Base-by-base conservation (phyloP, 2,113 vertebrate species). In the Malurus elegans region DNA sequence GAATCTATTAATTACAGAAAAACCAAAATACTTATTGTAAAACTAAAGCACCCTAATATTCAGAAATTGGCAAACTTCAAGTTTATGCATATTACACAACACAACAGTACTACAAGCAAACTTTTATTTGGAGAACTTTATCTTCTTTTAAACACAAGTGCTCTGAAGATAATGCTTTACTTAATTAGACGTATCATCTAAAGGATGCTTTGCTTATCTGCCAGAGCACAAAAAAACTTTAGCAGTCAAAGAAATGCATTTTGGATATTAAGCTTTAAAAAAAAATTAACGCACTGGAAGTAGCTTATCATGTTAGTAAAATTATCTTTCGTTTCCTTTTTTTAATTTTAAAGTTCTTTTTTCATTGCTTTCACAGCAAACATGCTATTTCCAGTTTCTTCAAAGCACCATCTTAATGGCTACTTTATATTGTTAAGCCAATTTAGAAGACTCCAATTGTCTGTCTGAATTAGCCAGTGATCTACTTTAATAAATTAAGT, bases 1-100 rank as follows among this genome's bases (percentile, higher is more conserved):
- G 50, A 88, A 96, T 91, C 34, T 94, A 65, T 58, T 93, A 92
- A 95, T 69, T 72, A 86, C 75, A 96, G 54, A 91, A 79, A 54
- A 93, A 10, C 8, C 2, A 34, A 14, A 87, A 67, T 34, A 69
- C 24, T 48, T 40, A 42, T 0, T 54, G 50, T 48, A 94, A 82
- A 89, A 70, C 9, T 90, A 86, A 79, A 87, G n/a, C 21, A 86
- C 32, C 24, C 4, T 24, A 56, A 1, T 47, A 66, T 56, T 95
- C 66, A 66, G 14, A 56, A 88, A 90, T 31, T 5, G 8, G 26
- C 31, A 51, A 78, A 69, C 26, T 54, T 76, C 13, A 71, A 67
- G 31, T 65, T 82, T 34, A 70, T 51, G 24, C 12, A 36, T n/a
- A 36, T 73, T 67, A 69, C 12, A 36, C 4, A 58, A 58, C 29